Percentiles rank a stretch among this genome's conserved stretches.
Conservation (phyloP, 1,140 invertebrate genomes). For the Drosophila serrata region DNA sequence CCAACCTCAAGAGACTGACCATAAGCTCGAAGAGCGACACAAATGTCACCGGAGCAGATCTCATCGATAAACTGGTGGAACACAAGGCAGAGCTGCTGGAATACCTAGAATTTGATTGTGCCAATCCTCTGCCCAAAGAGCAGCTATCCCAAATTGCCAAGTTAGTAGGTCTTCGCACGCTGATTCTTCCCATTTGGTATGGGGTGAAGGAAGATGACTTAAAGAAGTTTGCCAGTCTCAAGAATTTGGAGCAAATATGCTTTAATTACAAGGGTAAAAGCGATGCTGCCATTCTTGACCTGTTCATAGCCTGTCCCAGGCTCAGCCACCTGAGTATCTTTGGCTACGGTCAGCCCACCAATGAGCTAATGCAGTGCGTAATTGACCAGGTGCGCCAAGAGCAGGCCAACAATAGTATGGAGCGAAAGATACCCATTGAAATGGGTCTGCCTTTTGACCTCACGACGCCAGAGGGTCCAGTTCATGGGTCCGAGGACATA, state of each 20-base stretch:
- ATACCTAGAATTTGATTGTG: constrained; percentile 24
- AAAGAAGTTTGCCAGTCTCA: constrained; percentile 5
- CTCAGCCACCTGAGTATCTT: constrained; percentile 24
- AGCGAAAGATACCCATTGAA: constrained; percentile 43
- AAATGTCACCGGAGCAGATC: background rate
- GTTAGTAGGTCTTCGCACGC: constrained; percentile 19
- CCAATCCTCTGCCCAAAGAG: background rate
- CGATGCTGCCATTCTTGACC: constrained; percentile 12
- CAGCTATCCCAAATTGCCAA: constrained; percentile 5
- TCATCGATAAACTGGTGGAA: constrained; percentile 24
- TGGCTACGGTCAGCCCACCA: background rate
- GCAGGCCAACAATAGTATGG: background rate
- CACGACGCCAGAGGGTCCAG: too few relatives aligned
- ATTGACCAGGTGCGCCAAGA: constrained; percentile 21
- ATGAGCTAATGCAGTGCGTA: constrained; percentile 24
- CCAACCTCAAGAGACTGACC: constrained; percentile 37
- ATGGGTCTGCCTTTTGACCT: constrained; percentile 1
- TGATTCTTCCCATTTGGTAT: constrained; percentile 20
- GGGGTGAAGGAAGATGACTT: background rate
- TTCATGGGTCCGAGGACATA: background rate
- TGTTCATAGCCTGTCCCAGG: constrained; percentile 41
- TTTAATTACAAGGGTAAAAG: constrained; percentile 9
- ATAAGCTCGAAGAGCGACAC: background rate
- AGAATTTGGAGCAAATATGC: constrained; percentile 35
- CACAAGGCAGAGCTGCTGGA: constrained; percentile 39